Base-by-base conservation (phyloP, 2,888 invertebrate species). In the Tinea pellionella region DNA sequence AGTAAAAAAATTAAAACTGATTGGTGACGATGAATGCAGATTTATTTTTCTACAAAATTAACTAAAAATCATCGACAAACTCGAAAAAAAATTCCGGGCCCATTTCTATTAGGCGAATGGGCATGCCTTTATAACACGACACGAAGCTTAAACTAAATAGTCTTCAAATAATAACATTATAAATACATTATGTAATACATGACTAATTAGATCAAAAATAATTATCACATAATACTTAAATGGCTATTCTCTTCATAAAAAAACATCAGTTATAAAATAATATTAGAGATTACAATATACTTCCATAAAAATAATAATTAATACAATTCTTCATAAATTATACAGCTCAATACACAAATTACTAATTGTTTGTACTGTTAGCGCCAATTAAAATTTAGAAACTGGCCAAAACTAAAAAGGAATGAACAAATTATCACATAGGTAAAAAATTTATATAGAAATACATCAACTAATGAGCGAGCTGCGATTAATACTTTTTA, bases 381-480 rank as follows among this genome's bases (percentile, higher is more conserved):
- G 6, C 2, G 2, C 24, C 24, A 24, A 24, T 24, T 24, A 24
- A 24, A 24, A 24, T 24, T 24, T 24, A 3, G 2, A 24, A 24
- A 24, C 57, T 57, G 57, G 57, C 57, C 57, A 57, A 32, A 32
- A 24, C 15, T 51, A 15, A 15, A 19, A 32, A 57, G 57, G 57
- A 57, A 57, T 57, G 57, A n/a, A 53, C 12, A 57, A 32, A 57
- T 57, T 32, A 57, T 57, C 57, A 57, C 57, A 57, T 32, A 53
- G 30, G 6, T 9, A n/a, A 13, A n/a, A 32, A 30, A 24, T 6
- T 6, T 3, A 24, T 24, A n/a, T 2, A 32, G 24, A 18, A 19
- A 53, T 24, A 57, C 30, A 32, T n/a, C 15, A 32, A 2, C 57
- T 32, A 30, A 9, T 32, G 2, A 53, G 53, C 47, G 13, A 16